Conservation (phyloP, 2,797 vertebrate genomes). For the Epinephelus malabaricus region DNA sequence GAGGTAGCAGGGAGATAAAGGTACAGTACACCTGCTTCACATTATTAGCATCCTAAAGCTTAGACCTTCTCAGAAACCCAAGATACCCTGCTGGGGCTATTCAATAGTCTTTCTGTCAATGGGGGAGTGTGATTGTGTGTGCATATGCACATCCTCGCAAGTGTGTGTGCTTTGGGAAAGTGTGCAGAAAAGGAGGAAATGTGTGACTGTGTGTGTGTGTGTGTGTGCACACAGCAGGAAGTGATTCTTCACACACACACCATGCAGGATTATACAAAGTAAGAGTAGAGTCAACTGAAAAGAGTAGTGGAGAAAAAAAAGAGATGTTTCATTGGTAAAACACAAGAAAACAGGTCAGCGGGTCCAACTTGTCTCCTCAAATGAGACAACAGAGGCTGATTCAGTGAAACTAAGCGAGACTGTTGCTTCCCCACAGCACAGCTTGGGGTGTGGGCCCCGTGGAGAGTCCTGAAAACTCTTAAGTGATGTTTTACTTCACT, state of each 20-base stretch:
- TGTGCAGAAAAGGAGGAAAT: background rate
- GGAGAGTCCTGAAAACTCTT: background rate
- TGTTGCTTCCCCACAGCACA: background rate
- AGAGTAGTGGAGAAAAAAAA: background rate
- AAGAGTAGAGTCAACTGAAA: background rate
- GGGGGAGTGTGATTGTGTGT: background rate
- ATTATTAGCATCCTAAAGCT: slow-evolving; percentile 14
- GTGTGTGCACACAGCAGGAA: background rate
- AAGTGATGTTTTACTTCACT: background rate
- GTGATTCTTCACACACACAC: background rate
- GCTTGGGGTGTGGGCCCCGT: background rate
- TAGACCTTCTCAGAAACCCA: slow-evolving; percentile 7
- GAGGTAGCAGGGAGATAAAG: background rate
- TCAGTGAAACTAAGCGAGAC: background rate
- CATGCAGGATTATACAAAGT: background rate
- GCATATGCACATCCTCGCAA: background rate
- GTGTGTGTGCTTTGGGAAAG: background rate
- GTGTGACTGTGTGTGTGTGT: too few relatives aligned
- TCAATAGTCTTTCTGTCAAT: background rate
- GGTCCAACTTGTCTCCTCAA: background rate
- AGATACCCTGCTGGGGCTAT: background rate
- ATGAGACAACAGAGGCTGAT: background rate
- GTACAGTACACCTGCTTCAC: background rate
- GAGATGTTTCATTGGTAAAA: background rate
- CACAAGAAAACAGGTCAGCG: background rate